phyloP scores from a whole-genome alignment of 2,888 invertebrate genomes.

The Acanthosepion pharaonis region DNA sequence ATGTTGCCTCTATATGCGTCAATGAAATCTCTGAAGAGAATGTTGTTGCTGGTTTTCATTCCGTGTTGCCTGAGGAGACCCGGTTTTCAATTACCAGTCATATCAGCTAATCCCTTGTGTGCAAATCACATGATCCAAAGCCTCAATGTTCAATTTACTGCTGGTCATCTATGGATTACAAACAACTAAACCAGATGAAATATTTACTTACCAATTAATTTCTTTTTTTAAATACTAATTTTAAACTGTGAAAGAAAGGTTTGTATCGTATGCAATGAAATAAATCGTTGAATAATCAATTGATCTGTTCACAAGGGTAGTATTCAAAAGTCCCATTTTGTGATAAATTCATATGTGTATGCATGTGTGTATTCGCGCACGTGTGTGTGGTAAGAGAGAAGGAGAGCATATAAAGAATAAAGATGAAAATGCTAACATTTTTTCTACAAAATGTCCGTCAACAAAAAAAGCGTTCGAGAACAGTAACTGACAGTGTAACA shows the following conservation, averaged over 20 bases:
- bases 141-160: background rate
- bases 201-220: background rate
- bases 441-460: too few relatives aligned
- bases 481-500: too few relatives aligned
- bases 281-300: background rate
- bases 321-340: too few relatives aligned
- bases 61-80: background rate
- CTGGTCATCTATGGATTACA: background rate
- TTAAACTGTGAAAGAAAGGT: background rate
- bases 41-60: slow-evolving; percentile 21
- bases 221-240: background rate
- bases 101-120: background rate
- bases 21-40: background rate
- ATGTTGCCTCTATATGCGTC: background rate
- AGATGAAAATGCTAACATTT: too few relatives aligned
- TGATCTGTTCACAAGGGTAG: background rate
- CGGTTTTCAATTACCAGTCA: slow-evolving; percentile 33
- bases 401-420: too few relatives aligned
- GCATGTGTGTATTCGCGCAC: too few relatives aligned
- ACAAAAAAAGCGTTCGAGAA: too few relatives aligned
- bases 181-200: background rate
- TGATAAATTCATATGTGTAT: too few relatives aligned
- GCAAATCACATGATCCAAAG: background rate
- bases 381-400: too few relatives aligned
- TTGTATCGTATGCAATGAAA: too few relatives aligned